These are phyloP conservation scores for Polymixis lichenea DNA, from an alignment of 2,888 invertebrate species.

Conservation along the genomic window DNA sequence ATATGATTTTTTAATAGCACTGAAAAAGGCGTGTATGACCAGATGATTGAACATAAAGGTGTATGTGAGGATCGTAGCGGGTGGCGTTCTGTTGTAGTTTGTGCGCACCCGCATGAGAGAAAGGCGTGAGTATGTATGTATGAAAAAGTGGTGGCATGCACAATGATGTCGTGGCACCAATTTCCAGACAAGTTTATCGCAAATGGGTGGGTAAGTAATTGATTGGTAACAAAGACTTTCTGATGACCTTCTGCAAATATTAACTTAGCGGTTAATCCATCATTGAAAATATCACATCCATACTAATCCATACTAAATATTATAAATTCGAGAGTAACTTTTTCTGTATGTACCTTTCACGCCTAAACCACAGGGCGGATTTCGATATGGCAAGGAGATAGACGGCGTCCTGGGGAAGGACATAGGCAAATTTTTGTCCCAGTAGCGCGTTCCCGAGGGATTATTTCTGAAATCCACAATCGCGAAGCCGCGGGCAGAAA, in stretches of 20 bases:
- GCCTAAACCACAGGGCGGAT: neutral
- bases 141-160: too few relatives aligned
- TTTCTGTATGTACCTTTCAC: neutral
- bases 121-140: too few relatives aligned
- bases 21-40: too few relatives aligned
- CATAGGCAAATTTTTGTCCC: neutral
- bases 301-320: neutral
- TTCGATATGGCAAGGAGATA: neutral
- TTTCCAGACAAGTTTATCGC: too few relatives aligned
- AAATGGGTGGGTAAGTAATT: neutral
- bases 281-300: slow-evolving; percentile 2
- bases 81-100: too few relatives aligned
- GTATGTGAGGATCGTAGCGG: too few relatives aligned
- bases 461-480: neutral
- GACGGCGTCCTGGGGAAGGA: neutral
- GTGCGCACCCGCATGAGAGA: too few relatives aligned
- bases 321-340: neutral
- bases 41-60: too few relatives aligned
- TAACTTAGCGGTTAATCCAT: neutral
- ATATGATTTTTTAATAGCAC: too few relatives aligned
- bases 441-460: neutral
- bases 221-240: neutral
- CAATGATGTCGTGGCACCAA: too few relatives aligned
- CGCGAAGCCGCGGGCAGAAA: neutral
- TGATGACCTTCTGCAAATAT: neutral